phyloP scores from a whole-genome alignment of 2,888 invertebrate species.

The Agrypnus murinus region DNA sequence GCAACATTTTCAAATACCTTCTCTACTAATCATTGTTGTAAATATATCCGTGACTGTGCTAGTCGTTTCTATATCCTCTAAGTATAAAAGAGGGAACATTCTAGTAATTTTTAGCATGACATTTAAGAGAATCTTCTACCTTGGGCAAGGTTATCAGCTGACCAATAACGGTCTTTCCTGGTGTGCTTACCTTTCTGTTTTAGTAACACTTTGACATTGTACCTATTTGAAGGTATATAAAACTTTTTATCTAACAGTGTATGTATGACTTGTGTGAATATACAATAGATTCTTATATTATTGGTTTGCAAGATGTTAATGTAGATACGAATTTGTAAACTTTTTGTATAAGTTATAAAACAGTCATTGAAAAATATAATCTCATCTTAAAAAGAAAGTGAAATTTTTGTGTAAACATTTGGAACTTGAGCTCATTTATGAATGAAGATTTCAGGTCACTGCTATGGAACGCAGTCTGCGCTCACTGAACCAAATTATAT shows the following conservation, averaged over 20 bases:
- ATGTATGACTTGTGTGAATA: too few species aligned
- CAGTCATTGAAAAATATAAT: too few species aligned
- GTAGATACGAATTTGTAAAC: too few species aligned
- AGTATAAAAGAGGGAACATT: constrained; percentile 15
- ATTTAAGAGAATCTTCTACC: constrained; percentile 46
- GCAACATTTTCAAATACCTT: not conserved
- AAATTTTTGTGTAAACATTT: too few species aligned
- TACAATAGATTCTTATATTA: too few species aligned
- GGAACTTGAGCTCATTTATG: too few species aligned
- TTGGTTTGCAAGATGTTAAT: too few species aligned
- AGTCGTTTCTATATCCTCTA: constrained; percentile 25
- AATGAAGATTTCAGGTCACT: not conserved
- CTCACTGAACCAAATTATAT: constrained; percentile 22
- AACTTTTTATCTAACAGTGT: not conserved
- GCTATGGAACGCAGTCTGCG: not conserved
- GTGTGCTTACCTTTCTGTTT: constrained; percentile 27
- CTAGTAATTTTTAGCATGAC: constrained; percentile 40
- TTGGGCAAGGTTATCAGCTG: constrained; percentile 46
- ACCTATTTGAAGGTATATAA: not conserved
- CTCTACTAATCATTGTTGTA: constrained; percentile 33
- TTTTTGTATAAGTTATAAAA: too few species aligned
- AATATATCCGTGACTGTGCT: constrained; percentile 42
- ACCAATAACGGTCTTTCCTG: constrained; percentile 41
- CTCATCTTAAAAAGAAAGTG: too few species aligned
- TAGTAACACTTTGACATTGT: constrained; percentile 38